These are phyloP conservation scores for Hypomecis atomaria DNA, from an alignment of 2,888 invertebrate genomes.

Conservation along the genomic window DNA sequence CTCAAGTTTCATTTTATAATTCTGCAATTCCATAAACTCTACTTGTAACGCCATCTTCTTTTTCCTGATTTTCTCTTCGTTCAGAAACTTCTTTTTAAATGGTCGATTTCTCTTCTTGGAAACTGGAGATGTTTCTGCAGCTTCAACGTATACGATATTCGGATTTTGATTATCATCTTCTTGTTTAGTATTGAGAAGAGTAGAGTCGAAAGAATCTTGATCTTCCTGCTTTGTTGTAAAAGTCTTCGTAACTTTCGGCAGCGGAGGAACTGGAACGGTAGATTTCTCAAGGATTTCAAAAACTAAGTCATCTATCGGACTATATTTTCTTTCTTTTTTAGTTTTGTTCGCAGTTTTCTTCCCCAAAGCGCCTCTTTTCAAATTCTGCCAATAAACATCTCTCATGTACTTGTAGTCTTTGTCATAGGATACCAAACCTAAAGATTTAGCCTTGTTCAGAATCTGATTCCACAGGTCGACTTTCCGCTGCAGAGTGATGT, in stretches of 20 bases:
- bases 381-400: conserved; percentile 41
- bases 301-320: conserved; percentile 33
- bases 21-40: conserved; percentile 36
- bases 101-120: conserved; percentile 13
- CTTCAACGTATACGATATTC: conserved; percentile 24
- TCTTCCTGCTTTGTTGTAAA: conserved; percentile 20
- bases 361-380: conserved; percentile 30
- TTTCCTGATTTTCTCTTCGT: conserved; percentile 29
- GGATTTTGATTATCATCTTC: conserved; percentile 18
- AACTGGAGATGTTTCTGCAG: conserved; percentile 19
- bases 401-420: conserved; percentile 39
- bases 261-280: conserved; percentile 14
- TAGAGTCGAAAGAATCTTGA: conserved; percentile 11
- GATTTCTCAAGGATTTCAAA: conserved; percentile 35
- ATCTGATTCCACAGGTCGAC: conserved; percentile 33
- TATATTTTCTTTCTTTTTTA: conserved; percentile 23
- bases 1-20: conserved; percentile 39
- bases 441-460: conserved; percentile 32
- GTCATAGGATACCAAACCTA: conserved; percentile 30
- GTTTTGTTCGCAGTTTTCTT: conserved; percentile 13
- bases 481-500: conserved; percentile 30
- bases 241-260: conserved; percentile 9
- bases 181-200: conserved; percentile 4
- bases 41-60: conserved; percentile 31
- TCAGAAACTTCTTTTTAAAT: conserved; percentile 10